phyloP scores from a whole-genome alignment of 2,888 invertebrate genomes.

The Euzetes globulus region DNA sequence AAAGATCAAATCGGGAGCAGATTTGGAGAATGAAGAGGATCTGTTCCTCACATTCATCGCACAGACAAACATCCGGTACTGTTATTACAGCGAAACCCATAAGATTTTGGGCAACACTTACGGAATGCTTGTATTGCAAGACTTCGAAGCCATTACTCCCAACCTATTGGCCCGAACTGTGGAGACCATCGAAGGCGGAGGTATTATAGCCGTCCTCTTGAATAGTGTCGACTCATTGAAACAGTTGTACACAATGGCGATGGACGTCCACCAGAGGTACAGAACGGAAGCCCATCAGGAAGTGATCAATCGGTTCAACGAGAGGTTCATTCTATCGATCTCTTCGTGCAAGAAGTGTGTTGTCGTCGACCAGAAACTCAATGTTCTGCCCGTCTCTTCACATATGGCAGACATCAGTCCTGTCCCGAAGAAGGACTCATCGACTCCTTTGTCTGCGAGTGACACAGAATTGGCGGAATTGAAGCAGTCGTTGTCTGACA shows the following conservation, averaged over 20 bases:
- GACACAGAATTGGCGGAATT: constrained; percentile 48
- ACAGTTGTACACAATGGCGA: constrained; percentile 89
- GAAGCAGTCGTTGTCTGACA: constrained; percentile 74
- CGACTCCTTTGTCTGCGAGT: constrained; percentile 34
- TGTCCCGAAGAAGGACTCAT: constrained; percentile 48
- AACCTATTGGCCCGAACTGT: constrained; percentile 91
- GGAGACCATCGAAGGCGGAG: constrained; percentile 96
- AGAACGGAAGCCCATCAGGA: constrained; percentile 89
- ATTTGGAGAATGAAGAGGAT: constrained; percentile 79
- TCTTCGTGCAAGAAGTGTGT: constrained; percentile 77
- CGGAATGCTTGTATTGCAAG: constrained; percentile 56
- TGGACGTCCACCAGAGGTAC: constrained; percentile 96
- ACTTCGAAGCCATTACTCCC: constrained; percentile 95
- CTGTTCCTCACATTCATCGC: constrained; percentile 92
- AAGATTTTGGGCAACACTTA: constrained; percentile 96
- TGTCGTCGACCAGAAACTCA: constrained; percentile 78
- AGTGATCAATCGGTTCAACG: constrained; percentile 89
- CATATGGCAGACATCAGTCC: constrained; percentile 73
- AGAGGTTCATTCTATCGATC: constrained; percentile 79
- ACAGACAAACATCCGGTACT: constrained; percentile 90
- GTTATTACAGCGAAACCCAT: constrained; percentile 91
- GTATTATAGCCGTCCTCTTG: constrained; percentile 75
- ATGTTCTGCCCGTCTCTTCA: constrained; percentile 83
- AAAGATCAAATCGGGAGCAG: constrained; percentile 77
- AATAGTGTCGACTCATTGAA: constrained; percentile 76